Base-by-base conservation (phyloP, 37 sponge, comb jelly and placozoan genomes). In the Crambe crambe region DNA sequence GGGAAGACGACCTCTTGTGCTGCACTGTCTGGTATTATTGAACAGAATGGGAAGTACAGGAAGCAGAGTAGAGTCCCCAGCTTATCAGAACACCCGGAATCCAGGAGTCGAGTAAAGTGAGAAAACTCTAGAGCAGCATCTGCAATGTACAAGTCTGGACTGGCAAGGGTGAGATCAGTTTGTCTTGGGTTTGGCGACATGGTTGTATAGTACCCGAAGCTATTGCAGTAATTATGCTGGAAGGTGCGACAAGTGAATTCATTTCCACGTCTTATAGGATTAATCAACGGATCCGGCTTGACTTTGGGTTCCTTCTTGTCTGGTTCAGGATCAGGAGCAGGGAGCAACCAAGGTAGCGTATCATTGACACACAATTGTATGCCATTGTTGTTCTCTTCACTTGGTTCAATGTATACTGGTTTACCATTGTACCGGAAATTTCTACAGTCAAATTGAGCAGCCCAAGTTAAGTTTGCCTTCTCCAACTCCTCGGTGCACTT, bases 41-140 rank as follows among this genome's bases (percentile, higher is more conserved):
- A n/a, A n/a, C 76, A 74, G 6, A 39, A 64, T 64, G 84, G 84
- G 30, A 83, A 83, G 76, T 83, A 83, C n/a, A 47, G n/a, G 69
- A 75, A 83, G 66, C 84, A 83, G 25, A 83, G 76, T 2, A 75
- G 61, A 6, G 51, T 40, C 1, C 38, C 36, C 23, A 81, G 63
- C 26, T 70, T 62, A 10, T 61, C 42, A 31, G 73, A 73, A 35
- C 82, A 81, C 6, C 34, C 51, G 21, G 61, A 22, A 3, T 79
- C 58, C 64, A 81, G 23, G 0, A 73, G 65, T 22, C 4, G 65
- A 36, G 9, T 1, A 40, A 81, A 81, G 25, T 73, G 34, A 21
- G 5, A 20, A 56, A 73, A 73, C 2, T 54, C 58, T 2, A 30
- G 27, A 18, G 51, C 15, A 17, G 74, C 44, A 18, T 51, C 12